Base-by-base conservation (phyloP, 1,140 invertebrate genomes). In the Zaprionus inermis region DNA sequence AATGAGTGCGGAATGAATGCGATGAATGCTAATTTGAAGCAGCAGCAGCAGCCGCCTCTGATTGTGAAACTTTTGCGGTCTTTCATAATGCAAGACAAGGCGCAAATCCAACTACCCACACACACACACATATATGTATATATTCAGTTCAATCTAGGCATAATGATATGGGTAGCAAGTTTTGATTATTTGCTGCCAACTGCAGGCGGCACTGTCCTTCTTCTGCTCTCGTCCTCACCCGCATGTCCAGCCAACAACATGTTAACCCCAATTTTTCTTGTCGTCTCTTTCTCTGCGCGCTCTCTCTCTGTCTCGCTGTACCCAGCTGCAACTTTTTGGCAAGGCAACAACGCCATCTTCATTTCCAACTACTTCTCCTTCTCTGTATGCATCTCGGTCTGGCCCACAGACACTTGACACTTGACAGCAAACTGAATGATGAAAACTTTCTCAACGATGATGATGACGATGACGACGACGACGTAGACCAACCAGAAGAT, bases 351-450 rank as follows among this genome's bases (percentile, higher is more conserved):
- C 5, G 24, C 12, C 12, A 51, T 38, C 28, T 56, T 36, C 56
- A 12, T 55, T 30, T 38, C 12, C 22, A 36, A 30, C n/a, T 65
- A 4, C 18, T 7, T 38, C 22, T 56, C 32, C 30, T 56, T 44
- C 30, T 11, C 11, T 38, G 14, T 38, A 1, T 38, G 14, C n/a
- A 44, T 5, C 59, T 54, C 30, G 52, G 60, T 49, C 38, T 34
- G 44, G 32, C n/a, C 65, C 55, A 64, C 65, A 74, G 65, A 58
- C 83, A 79, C 82, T 88, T 86, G 82, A 86, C 82, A 86, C 82
- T 86, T 86, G 81, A 85, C 81, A 81, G 81, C 66, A 38, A 58
- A 68, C 78, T 68, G 79, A 86, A 86, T 88, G 82, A 86, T 86
- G 82, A 77, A 77, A 86, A 86, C 54, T 85, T 86, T 83, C 38